Base-by-base conservation (phyloP, 2,888 invertebrate genomes). In the Cryptosula pallasiana region DNA sequence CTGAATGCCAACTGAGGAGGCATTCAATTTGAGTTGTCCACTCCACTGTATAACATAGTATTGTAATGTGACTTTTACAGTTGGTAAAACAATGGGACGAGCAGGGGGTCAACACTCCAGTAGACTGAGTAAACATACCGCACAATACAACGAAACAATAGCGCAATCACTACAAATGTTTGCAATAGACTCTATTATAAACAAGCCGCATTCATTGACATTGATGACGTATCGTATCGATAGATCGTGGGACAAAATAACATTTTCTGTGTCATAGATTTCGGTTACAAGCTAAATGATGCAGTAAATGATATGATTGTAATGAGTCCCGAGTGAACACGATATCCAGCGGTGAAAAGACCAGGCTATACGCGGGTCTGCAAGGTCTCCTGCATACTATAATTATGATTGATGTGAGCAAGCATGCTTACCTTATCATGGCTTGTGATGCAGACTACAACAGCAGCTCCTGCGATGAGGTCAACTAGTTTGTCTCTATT, bases 51-150 rank as follows among this genome's bases (percentile, higher is more conserved):
- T 63, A 63, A 63, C 34, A 63, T 9, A 32, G 34, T 32, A 63
- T 32, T 63, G 34, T 29, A 34, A 16, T 27, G 63, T 63, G 63
- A 32, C 32, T 32, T 27, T 63, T 63, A 5, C 13, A 13, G 27
- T 2, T 27, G 20, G 13, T 16, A 9, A 63, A 32, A 63, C 63
- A 63, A 63, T 32, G 32, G n/a, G 63, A 63, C 27, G 63, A 63
- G 27, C 63, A 63, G 63, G 63, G 63, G 63, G 63, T 63, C 63
- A 63, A 63, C 20, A 20, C 63, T 63, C 27, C 27, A 63, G 63
- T 63, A 63, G 63, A 63, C 63, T 25, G 20, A 32, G 63, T 34
- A 63, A 63, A 63, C 27, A 63, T 29, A 13, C 9, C 3, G 27
- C 3, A 27, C 27, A 27, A 63, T 25, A 13, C 5, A 63, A 63